Conservation (phyloP, 2,888 invertebrate species). For the Apodemia hepburni region DNA sequence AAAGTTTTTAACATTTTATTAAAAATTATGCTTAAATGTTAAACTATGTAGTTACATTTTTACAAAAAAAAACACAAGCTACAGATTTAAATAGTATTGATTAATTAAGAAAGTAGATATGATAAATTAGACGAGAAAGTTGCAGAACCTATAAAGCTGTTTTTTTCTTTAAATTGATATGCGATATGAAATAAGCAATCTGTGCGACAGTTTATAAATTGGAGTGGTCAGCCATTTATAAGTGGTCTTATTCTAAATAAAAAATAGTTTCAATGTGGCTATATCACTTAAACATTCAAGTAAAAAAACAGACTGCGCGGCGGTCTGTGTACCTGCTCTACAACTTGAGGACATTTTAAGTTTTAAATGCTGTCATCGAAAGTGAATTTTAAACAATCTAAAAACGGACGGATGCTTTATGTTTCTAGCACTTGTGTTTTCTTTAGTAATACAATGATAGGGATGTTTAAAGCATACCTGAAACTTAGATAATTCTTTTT, state of each 20-base stretch:
- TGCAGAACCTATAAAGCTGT: no score
- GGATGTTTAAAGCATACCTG: background rate
- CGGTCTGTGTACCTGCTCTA: constrained; percentile 57
- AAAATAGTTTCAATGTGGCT: background rate
- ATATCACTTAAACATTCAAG: constrained; percentile 16
- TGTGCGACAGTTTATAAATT: no score
- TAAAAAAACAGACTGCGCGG: constrained; percentile 35
- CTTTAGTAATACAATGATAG: constrained; percentile 8
- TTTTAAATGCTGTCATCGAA: constrained; percentile 35
- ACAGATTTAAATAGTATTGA: no score
- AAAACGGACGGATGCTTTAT: background rate
- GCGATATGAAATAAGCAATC: no score
- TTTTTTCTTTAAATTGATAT: no score
- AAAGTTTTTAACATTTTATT: no score
- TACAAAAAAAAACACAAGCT: no score
- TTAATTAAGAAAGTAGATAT: no score
- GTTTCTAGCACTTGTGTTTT: constrained; percentile 5
- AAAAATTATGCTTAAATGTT: no score
- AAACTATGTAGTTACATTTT: no score
- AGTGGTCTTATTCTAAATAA: background rate
- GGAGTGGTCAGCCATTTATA: no score
- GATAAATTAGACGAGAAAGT: no score
- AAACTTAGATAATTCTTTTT: background rate
- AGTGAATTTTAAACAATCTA: constrained; percentile 10
- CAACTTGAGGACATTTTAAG: constrained; percentile 51